Conservation (phyloP, 2,797 vertebrate genomes). For the Cuniculus paca region DNA sequence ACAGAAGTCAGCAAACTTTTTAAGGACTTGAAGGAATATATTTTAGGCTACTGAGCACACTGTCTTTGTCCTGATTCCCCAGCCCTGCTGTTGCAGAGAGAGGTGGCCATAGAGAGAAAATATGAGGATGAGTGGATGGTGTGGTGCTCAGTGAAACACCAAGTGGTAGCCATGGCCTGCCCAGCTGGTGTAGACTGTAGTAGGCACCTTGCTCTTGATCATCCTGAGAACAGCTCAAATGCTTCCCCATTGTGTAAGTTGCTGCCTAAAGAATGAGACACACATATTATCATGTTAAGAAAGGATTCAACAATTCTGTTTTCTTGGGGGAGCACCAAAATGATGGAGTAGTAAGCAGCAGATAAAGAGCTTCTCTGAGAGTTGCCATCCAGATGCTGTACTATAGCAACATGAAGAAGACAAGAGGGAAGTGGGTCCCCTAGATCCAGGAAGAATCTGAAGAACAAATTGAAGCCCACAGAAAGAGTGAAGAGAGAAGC, state of each 20-base stretch:
- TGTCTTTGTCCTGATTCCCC: fast-evolving
- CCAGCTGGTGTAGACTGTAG: too few relatives aligned
- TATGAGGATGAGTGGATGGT: fast-evolving
- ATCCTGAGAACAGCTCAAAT: neutral
- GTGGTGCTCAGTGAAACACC: neutral
- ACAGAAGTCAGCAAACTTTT: neutral
- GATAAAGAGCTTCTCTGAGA: too few relatives aligned
- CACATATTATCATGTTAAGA: neutral
- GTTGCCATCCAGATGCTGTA: too few relatives aligned
- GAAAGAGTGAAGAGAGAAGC: too few relatives aligned
- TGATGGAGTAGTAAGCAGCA: too few relatives aligned
- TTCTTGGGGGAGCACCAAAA: neutral
- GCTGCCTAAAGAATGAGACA: neutral
- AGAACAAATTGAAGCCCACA: too few relatives aligned
- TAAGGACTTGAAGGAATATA: neutral
- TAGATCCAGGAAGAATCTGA: too few relatives aligned
- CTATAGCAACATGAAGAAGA: too few relatives aligned
- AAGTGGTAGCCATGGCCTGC: too few relatives aligned
- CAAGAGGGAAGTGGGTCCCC: too few relatives aligned
- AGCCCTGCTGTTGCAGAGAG: fast-evolving
- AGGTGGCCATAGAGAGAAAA: neutral
- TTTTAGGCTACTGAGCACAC: fast-evolving
- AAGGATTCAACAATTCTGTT: neutral
- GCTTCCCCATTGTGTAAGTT: neutral
- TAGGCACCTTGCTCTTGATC: neutral